Base-by-base conservation (phyloP, 2,113 vertebrate genomes). In the Gracilinanus agilis region DNA sequence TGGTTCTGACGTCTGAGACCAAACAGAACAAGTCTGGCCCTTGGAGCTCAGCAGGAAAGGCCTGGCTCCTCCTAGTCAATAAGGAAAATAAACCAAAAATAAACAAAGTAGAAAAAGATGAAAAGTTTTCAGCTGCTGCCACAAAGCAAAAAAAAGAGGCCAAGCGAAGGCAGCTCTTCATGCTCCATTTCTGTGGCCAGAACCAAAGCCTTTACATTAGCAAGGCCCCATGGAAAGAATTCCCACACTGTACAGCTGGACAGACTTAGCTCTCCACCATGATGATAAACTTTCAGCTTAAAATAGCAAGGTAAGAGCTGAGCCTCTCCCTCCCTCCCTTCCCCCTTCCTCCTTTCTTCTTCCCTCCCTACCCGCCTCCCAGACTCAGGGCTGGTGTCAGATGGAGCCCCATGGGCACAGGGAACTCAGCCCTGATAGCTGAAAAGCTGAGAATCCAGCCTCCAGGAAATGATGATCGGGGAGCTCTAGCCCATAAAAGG, bases 401-500 rank as follows among this genome's bases (percentile, higher is more conserved):
- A 94, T 94, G 97, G 92, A 98, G 96, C 98, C 98, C 97, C 91
- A 92, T 96, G 97, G 98, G 98, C 98, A 96, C 88, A 90, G 44
- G 90, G 96, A 98, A 97, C 94, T 98, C 93, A 90, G 91, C 98
- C 23, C 98, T 94, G 96, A 98, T 98, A 95, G 97, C 95, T 96
- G 94, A 96, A 97, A 67, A 98, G 96, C 98, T 98, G 98, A 98
- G 96, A 98, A 95, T 97, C 97, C 96, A 97, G 94, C 95, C 98
- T 98, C 96, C 98, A 99, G 98, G 98, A 99, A 98, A 97, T 98
- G 95, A 97, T 89, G 96, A 97, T 98, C 98, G 97, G 97, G 95
- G 97, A 98, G 97, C 97, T 96, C 94, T 90, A 95, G 96, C 97
- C 99, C 99, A 98, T 98, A 99, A 99, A 99, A 99, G 98, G 98